Percentiles rank a stretch among this genome's conserved stretches.
Evolutionary conservation across 2,888 invertebrate species (phyloP).

Genomic region (Lepeophtheirus nordmannii): DNA sequence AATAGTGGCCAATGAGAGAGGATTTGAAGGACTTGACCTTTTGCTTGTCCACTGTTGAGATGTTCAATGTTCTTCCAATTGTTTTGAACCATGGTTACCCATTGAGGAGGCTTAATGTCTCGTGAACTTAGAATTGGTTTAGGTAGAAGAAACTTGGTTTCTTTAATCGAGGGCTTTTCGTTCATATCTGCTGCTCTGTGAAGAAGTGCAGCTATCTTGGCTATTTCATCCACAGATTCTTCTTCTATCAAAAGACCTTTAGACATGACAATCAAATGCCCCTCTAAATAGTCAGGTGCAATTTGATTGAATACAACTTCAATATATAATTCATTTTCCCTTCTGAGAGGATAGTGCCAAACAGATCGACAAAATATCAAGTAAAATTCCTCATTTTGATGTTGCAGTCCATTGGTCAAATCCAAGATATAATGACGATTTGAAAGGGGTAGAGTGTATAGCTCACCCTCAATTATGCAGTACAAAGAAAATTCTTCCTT

Average conservation of each 20-base stretch:
- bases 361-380: constrained; percentile 93
- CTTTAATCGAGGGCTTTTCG: constrained; percentile 63
- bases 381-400: constrained; percentile 41
- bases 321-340: constrained; percentile 84
- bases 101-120: constrained; percentile 71
- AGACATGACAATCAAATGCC: constrained; percentile 66
- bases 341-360: constrained; percentile 62
- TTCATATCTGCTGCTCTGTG: constrained; percentile 78
- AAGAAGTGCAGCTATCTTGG: constrained; percentile 61
- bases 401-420: constrained; percentile 64
- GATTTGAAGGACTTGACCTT: constrained; percentile 69
- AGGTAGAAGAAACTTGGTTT: constrained; percentile 73
- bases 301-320: constrained; percentile 91
- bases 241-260: constrained; percentile 44
- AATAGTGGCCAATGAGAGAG: constrained; percentile 87
- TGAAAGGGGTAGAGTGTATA: constrained; percentile 85
- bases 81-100: constrained; percentile 73
- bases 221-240: constrained; percentile 35
- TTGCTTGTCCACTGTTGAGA: neutral
- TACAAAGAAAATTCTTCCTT: constrained; percentile 94
- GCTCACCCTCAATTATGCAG: constrained; percentile 88
- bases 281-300: constrained; percentile 89
- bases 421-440: constrained; percentile 89
- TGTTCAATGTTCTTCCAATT: constrained; percentile 60
- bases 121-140: constrained; percentile 70